A percentile compares a stretch with the other conserved stretches of the same genome.
These are phyloP conservation scores for Orthosia incerta DNA, from an alignment of 2,888 invertebrate species.

Conservation along the genomic window DNA sequence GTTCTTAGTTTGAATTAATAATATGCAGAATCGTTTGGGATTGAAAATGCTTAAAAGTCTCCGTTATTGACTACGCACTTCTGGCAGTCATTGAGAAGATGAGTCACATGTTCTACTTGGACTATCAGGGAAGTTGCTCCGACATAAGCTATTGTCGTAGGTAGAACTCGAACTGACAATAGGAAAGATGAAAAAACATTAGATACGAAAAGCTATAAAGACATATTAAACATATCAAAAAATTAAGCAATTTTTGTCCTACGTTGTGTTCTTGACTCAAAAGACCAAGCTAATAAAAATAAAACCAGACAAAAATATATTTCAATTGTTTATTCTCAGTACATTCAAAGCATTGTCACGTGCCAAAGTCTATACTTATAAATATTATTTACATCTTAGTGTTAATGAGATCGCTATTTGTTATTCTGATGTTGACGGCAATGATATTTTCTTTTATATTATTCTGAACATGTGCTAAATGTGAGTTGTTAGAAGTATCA, in stretches of 20 bases:
- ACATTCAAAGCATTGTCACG: slow-evolving; percentile 88
- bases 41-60: too few species aligned
- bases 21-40: too few species aligned
- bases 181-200: too few species aligned
- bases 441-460: slow-evolving; percentile 37
- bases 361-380: slow-evolving; percentile 85
- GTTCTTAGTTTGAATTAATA: too few species aligned
- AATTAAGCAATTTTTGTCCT: neutral
- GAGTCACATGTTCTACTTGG: too few species aligned
- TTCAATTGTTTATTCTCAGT: slow-evolving; percentile 87
- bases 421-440: slow-evolving; percentile 54
- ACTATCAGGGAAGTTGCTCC: too few species aligned
- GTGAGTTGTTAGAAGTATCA: slow-evolving; percentile 7
- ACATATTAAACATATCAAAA: neutral
- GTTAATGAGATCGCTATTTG: slow-evolving; percentile 60
- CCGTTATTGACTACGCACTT: too few species aligned
- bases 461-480: slow-evolving; percentile 37
- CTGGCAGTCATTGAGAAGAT: too few species aligned
- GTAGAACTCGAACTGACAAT: too few species aligned
- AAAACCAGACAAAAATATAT: slow-evolving; percentile 70
- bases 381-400: slow-evolving; percentile 73
- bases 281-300: slow-evolving; percentile 43
- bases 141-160: too few species aligned
- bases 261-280: neutral
- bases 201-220: neutral